phyloP scores from a whole-genome alignment of 2,113 vertebrate species.

The Megaptera novaeangliae region DNA sequence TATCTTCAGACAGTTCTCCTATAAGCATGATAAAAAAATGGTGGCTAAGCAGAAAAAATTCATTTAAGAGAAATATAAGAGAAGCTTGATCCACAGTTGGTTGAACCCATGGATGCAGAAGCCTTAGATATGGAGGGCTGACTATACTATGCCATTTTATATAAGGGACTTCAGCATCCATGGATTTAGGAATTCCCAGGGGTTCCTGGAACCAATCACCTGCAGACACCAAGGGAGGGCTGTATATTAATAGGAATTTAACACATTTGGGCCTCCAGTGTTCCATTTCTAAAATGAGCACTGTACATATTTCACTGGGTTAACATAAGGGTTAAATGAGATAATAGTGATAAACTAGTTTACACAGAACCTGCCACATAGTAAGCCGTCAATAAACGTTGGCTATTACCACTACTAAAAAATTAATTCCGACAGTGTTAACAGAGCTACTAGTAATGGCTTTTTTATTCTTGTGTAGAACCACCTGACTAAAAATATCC shows the following conservation, averaged over 20 bases:
- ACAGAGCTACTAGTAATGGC: not conserved
- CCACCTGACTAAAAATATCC: not conserved
- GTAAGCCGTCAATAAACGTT: not conserved
- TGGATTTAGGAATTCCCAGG: not conserved
- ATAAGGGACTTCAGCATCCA: not conserved
- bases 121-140: not conserved
- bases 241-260: not conserved
- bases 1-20: slow-evolving; percentile 15
- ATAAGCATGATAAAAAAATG: not conserved
- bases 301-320: not conserved
- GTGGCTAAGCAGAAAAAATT: not conserved
- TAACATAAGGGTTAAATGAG: slow-evolving; percentile 21
- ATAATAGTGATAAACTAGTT: not conserved
- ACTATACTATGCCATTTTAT: not conserved
- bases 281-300: not conserved
- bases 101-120: not conserved
- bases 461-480: not conserved
- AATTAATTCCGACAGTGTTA: not conserved
- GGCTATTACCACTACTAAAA: slow-evolving; percentile 10
- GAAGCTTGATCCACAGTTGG: not conserved
- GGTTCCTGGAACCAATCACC: not conserved
- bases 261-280: not conserved
- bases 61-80: not conserved
- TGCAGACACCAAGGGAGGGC: not conserved
- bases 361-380: not conserved